Conservation (phyloP, 2,797 vertebrate genomes). For the Sebastes vulpes region DNA sequence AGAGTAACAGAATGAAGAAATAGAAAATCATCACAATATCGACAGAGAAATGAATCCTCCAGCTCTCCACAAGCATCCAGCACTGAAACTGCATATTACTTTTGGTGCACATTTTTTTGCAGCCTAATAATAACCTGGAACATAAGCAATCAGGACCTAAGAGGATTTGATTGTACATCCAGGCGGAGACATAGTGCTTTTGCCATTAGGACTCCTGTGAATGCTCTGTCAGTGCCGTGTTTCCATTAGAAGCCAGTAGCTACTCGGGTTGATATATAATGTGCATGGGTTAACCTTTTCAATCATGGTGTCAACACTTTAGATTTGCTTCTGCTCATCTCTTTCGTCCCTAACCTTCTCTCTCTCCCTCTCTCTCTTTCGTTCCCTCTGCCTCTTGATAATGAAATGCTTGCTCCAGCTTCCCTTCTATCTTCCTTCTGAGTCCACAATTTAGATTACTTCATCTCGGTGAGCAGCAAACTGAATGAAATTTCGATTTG, state of each 20-base stretch:
- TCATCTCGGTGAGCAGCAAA: slow-evolving; percentile 99
- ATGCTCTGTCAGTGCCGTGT: slow-evolving; percentile 95
- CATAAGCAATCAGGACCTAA: slow-evolving; percentile 97
- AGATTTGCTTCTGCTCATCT: slow-evolving; percentile 99
- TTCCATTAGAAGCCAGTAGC: slow-evolving; percentile 99
- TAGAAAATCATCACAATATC: slow-evolving; percentile 72
- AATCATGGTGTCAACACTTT: slow-evolving; percentile 99
- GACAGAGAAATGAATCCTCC: slow-evolving; percentile 70
- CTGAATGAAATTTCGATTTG: slow-evolving; percentile 99
- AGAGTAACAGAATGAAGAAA: slow-evolving; percentile 42
- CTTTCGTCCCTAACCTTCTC: slow-evolving; percentile 97
- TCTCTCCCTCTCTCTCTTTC: slow-evolving; percentile 56
- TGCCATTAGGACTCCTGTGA: slow-evolving; percentile 96
- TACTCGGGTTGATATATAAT: slow-evolving; percentile 99
- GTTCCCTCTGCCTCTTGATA: slow-evolving; percentile 93
- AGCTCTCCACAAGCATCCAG: slow-evolving; percentile 62
- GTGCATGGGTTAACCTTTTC: slow-evolving; percentile 99
- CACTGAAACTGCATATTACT: slow-evolving; percentile 80
- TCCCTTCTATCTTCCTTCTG: slow-evolving; percentile 99
- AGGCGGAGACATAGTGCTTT: slow-evolving; percentile 95
- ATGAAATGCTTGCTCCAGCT: slow-evolving; percentile 99
- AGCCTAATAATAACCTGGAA: slow-evolving; percentile 98
- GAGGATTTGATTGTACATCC: slow-evolving; percentile 99
- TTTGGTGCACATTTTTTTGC: slow-evolving; percentile 87
- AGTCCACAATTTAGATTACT: slow-evolving; percentile 99